Conservation (phyloP, 2,888 invertebrate genomes). For the Podotricha telesiphe region DNA sequence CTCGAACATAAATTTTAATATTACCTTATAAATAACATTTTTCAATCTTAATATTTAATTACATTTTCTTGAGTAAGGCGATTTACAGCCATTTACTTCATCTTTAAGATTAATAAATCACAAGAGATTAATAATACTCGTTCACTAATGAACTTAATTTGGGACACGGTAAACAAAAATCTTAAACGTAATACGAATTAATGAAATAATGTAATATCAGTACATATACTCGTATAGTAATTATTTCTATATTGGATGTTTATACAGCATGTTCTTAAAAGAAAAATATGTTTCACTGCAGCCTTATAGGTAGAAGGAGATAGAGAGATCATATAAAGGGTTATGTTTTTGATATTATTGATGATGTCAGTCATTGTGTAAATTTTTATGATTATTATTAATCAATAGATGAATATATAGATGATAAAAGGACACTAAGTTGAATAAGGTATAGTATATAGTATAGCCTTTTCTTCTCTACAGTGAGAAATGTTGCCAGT, state of each 20-base stretch:
- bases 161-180: conserved; percentile 5
- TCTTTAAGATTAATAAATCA: conserved; percentile 16
- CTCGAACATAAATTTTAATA: background rate
- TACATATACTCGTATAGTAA: conserved; percentile 5
- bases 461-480: too few species aligned
- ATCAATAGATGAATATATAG: too few species aligned
- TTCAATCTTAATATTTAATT: conserved; percentile 1
- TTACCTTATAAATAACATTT: background rate
- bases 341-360: too few species aligned
- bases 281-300: background rate
- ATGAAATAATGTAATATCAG: conserved; percentile 14
- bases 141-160: conserved; percentile 12
- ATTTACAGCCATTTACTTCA: conserved; percentile 6
- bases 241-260: background rate
- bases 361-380: too few species aligned
- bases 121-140: conserved; percentile 13
- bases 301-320: too few species aligned
- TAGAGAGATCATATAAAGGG: too few species aligned
- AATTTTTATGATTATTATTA: too few species aligned
- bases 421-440: too few species aligned
- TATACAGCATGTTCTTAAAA: background rate
- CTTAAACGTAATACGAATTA: background rate
- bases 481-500: too few species aligned
- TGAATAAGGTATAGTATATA: too few species aligned
- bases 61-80: conserved; percentile 4